Conservation (phyloP, 2,888 invertebrate species). For the Caprella mutica region DNA sequence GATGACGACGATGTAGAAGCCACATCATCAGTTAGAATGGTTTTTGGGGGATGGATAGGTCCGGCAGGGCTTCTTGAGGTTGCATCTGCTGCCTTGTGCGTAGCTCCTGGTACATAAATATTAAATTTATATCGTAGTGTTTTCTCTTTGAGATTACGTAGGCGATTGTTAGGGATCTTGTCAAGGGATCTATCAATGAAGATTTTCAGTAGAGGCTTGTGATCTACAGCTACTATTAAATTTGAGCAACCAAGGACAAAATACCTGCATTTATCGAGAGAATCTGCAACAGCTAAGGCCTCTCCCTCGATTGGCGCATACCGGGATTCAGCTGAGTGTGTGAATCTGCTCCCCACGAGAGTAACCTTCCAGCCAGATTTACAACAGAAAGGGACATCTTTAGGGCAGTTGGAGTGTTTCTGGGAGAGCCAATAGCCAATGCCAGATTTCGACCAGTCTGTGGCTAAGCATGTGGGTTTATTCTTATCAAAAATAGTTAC, state of each 20-base stretch:
- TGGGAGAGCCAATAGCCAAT: constrained; percentile 15
- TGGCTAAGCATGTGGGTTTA: constrained; percentile 14
- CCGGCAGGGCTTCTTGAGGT: background rate
- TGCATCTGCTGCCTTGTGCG: background rate
- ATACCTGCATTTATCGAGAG: background rate
- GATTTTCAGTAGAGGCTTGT: background rate
- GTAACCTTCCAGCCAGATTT: constrained; percentile 10
- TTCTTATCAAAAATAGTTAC: constrained; percentile 9
- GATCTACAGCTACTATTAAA: background rate
- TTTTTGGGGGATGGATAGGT: background rate
- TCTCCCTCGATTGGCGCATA: constrained; percentile 11
- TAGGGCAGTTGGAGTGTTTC: constrained; percentile 9
- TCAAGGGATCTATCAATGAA: background rate
- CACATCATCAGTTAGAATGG: background rate
- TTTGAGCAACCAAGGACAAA: background rate
- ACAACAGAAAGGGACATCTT: constrained; percentile 8
- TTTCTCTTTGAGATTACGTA: background rate
- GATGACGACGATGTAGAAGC: background rate
- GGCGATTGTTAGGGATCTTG: background rate
- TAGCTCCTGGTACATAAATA: background rate
- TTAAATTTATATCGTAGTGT: background rate
- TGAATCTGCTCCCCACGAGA: constrained; percentile 10
- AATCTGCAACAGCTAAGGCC: background rate
- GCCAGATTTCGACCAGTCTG: constrained; percentile 12
- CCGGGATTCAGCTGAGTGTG: constrained; percentile 11